Evolutionary conservation across 1,140 invertebrate genomes (phyloP).

Genomic region (Oppia nitens): DNA sequence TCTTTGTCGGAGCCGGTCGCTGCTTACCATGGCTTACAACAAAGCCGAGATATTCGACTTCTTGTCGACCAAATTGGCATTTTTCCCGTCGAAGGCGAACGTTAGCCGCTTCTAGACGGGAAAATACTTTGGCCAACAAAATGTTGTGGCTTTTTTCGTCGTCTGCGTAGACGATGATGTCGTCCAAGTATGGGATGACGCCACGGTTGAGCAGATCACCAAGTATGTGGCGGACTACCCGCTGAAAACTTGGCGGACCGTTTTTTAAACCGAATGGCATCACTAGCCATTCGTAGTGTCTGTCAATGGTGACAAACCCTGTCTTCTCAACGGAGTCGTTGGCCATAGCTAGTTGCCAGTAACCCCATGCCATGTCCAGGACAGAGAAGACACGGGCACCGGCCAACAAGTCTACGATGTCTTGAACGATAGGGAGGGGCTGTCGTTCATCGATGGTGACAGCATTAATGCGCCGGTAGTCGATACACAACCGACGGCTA

Average conservation of each 20-base stretch:
- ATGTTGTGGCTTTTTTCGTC: neutral
- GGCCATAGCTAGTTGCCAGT: neutral
- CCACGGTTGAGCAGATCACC: neutral
- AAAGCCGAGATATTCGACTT: slow-evolving; percentile 17
- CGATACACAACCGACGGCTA: slow-evolving; percentile 28
- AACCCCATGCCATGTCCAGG: neutral
- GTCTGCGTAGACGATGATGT: neutral
- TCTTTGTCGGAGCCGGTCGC: slow-evolving; percentile 2
- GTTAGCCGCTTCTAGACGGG: neutral
- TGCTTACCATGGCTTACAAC: slow-evolving; percentile 5
- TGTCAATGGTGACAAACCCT: slow-evolving; percentile 17
- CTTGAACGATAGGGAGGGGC: slow-evolving; percentile 14
- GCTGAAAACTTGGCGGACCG: slow-evolving; percentile 9
- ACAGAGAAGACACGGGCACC: neutral
- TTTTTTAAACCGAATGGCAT: slow-evolving; percentile 24
- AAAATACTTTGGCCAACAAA: neutral
- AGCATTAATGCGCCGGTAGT: slow-evolving; percentile 33
- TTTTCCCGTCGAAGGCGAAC: slow-evolving; percentile 17
- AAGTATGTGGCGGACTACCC: no score
- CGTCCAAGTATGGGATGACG: neutral
- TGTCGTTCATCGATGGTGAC: slow-evolving; percentile 30
- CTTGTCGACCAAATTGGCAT: slow-evolving; percentile 15
- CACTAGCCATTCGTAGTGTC: slow-evolving; percentile 23
- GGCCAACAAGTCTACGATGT: neutral
- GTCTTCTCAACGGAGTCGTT: slow-evolving; percentile 6